Evolutionary conservation across 2,113 vertebrate species (phyloP).

Genomic region (Hydrochoerus hydrochaeris): DNA sequence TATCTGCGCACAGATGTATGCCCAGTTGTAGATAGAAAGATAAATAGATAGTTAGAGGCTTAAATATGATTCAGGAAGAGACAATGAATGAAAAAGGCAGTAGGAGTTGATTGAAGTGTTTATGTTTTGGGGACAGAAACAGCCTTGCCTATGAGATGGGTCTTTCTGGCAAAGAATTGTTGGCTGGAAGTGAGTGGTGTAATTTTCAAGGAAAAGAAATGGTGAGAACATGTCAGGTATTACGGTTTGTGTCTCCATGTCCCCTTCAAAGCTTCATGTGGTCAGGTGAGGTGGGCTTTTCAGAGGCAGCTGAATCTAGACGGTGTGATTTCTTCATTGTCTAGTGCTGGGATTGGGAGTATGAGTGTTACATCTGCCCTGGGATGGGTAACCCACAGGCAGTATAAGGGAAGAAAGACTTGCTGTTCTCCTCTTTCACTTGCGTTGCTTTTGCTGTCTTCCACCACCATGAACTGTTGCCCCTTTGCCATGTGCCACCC

Average conservation of each 20-base stretch:
- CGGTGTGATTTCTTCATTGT: neutral
- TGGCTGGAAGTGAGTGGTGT: neutral
- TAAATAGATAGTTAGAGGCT: neutral
- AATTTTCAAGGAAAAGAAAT: neutral
- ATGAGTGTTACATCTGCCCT: neutral
- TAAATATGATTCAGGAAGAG: neutral
- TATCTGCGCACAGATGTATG: neutral
- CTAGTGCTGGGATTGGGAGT: neutral
- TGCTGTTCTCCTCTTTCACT: neutral
- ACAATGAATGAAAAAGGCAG: neutral
- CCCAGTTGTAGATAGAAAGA: neutral
- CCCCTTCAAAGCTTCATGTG: neutral
- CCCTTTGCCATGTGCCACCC: neutral
- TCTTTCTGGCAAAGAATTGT: neutral
- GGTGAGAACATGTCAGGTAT: neutral
- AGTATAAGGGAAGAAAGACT: neutral
- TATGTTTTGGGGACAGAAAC: neutral
- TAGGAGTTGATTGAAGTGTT: neutral
- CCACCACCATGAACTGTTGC: neutral
- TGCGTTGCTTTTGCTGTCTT: neutral
- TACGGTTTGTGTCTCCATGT: neutral
- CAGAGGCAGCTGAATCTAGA: neutral
- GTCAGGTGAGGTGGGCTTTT: neutral
- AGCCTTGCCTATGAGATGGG: neutral
- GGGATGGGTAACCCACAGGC: neutral